A percentile compares a stretch with the other conserved stretches of the same genome.
Evolutionary conservation across 2,888 invertebrate species (phyloP).

Genomic region (Nowickia ferox): DNA sequence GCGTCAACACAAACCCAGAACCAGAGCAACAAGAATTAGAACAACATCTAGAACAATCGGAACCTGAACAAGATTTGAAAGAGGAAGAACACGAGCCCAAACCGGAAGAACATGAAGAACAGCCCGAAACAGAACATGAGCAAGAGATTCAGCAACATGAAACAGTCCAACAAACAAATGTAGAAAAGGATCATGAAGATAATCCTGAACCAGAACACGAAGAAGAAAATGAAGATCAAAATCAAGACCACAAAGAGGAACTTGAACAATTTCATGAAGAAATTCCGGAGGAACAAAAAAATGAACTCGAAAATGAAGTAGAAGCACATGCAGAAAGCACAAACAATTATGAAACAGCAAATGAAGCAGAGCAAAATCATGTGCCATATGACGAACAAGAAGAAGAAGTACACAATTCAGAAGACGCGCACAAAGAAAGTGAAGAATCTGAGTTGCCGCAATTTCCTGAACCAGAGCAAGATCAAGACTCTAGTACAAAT

Average conservation of each 20-base stretch:
- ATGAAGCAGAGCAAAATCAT: not conserved
- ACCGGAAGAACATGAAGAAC: slow-evolving; percentile 63
- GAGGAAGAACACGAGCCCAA: slow-evolving; percentile 28
- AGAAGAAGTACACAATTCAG: not conserved
- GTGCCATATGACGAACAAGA: not conserved
- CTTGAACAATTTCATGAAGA: not conserved
- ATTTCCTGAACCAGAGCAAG: not conserved
- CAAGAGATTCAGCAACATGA: slow-evolving; percentile 40
- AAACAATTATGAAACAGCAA: not conserved
- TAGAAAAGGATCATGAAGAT: slow-evolving; percentile 3
- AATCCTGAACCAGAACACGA: not conserved
- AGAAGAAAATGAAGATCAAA: not conserved
- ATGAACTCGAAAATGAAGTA: slow-evolving; percentile 24
- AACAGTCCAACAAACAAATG: not conserved
- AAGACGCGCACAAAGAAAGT: slow-evolving; percentile 4
- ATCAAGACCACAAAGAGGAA: slow-evolving; percentile 19
- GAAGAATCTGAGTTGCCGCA: not conserved
- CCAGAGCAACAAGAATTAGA: slow-evolving; percentile 26
- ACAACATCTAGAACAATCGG: slow-evolving; percentile 3
- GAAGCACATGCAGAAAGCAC: slow-evolving; percentile 35
- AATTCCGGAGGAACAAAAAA: not conserved
- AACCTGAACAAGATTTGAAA: not conserved
- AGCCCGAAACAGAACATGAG: slow-evolving; percentile 10
- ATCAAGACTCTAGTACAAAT: not conserved
- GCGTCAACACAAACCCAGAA: not conserved